Base-by-base conservation (phyloP, 2,113 vertebrate genomes). In the Protomyctophum bolini region DNA sequence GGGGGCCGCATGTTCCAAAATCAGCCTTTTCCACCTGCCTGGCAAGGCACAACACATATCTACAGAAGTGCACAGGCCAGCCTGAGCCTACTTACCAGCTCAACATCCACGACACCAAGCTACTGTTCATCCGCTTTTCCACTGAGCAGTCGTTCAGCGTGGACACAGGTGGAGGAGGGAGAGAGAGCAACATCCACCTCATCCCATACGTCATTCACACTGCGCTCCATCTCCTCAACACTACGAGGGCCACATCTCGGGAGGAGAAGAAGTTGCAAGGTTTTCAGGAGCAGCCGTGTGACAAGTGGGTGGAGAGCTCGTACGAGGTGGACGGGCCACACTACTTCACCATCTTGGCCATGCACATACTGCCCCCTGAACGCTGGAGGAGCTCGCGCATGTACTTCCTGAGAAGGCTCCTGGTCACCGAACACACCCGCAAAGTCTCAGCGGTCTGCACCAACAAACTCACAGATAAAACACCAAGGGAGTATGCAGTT, bases 201-300 rank as follows among this genome's bases (percentile, higher is more conserved):
- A 97, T 99, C 80, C 98, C 97, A 0, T 99, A 99, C 93, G 97
- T 99, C 85, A 94, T 99, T 81, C 98, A 99, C 93, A 99, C 98
- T 4, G 97, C 98, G 91, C 98, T 99, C 87, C 99, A 99, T 0
- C 97, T 99, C 79, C 95, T 99, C 83, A 99, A 99, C 94, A 99
- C 98, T 46, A 99, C 98, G 33, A 94, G 98, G 72, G 97, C 98
- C 0, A 98, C 97, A 0, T 98, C 97, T 2, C 93, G 98, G 21
- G 98, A 99, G 83, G 98, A 99, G 85, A 99, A 99, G 77, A 98
- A 96, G 86, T 92, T 99, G 46, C 97, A 99, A 90, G 95, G 93
- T 85, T 99, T 99, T 87, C 87, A 99, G 91, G 98, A 99, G 88
- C 97, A 98, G 86, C 95, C 96, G 1, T 95, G 92, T 70, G 98